Conservation (phyloP, 2,113 vertebrate species). For the Paramormyrops kingsleyae region DNA sequence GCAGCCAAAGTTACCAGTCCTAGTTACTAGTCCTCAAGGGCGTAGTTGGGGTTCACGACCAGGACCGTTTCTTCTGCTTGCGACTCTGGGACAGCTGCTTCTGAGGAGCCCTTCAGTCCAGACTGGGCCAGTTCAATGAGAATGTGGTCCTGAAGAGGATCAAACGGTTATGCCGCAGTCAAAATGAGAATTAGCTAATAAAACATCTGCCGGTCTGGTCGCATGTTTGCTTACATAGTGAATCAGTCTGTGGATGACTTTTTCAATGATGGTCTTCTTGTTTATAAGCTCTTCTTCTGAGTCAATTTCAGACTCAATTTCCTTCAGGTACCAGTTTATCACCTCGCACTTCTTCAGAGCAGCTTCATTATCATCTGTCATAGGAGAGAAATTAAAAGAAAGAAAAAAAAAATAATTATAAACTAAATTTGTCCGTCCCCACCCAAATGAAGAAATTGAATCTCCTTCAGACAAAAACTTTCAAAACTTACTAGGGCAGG, state of each 20-base stretch:
- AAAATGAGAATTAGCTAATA: not conserved
- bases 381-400: not conserved
- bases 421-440: not conserved
- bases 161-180: not conserved
- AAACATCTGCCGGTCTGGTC: not conserved
- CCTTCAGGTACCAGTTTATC: conserved; percentile 96
- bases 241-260: conserved; percentile 86
- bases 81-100: conserved; percentile 56
- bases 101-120: conserved; percentile 69
- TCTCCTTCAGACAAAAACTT: not conserved
- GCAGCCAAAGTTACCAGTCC: not conserved
- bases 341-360: conserved; percentile 82
- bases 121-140: conserved; percentile 86
- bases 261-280: conserved; percentile 88
- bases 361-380: conserved; percentile 78
- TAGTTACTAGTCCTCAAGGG: conserved; percentile 74
- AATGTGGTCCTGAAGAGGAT: conserved; percentile 78
- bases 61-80: conserved; percentile 70
- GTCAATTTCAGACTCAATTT: conserved; percentile 94
- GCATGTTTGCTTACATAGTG: conserved; percentile 73
- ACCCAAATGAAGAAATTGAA: not conserved
- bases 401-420: too few relatives aligned
- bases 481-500: not conserved
- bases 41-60: conserved; percentile 96
- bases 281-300: conserved; percentile 90